phyloP scores from a whole-genome alignment of 1,140 invertebrate species.

The Leucophenga varia region DNA sequence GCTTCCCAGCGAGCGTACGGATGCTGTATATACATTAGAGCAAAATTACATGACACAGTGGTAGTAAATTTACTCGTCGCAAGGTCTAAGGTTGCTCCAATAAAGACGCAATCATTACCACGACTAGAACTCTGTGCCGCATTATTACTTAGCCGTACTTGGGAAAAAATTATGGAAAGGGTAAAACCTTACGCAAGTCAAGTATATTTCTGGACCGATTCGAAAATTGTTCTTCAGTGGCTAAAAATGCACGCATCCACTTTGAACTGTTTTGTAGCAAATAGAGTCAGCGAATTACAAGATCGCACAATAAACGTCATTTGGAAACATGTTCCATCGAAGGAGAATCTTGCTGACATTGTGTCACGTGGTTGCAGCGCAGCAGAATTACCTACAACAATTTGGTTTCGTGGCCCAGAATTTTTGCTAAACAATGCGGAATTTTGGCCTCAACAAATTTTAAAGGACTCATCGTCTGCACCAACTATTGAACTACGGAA shows the following conservation, averaged over 20 bases:
- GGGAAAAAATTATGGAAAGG: background rate
- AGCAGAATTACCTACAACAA: background rate
- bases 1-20: conserved; percentile 13
- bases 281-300: conserved; percentile 31
- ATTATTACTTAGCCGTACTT: conserved; percentile 1
- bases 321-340: conserved; percentile 30
- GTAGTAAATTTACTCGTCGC: conserved; percentile 1
- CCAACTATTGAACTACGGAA: background rate
- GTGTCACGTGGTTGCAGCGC: conserved; percentile 10
- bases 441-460: background rate
- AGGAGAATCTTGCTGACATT: conserved; percentile 28
- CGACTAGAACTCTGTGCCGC: conserved; percentile 2
- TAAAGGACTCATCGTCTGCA: background rate
- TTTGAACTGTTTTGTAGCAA: conserved; percentile 34
- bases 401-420: background rate
- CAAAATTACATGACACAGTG: background rate
- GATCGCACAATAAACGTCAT: conserved; percentile 10
- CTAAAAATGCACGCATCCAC: background rate
- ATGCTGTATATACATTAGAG: conserved; percentile 15
- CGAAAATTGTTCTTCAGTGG: conserved; percentile 11
- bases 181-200: background rate
- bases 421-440: background rate
- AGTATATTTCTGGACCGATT: conserved; percentile 4
- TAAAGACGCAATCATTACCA: conserved; percentile 3
- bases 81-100: conserved; percentile 12